phyloP scores from a whole-genome alignment of 2,797 vertebrate species.

The Clarias fuscus region DNA sequence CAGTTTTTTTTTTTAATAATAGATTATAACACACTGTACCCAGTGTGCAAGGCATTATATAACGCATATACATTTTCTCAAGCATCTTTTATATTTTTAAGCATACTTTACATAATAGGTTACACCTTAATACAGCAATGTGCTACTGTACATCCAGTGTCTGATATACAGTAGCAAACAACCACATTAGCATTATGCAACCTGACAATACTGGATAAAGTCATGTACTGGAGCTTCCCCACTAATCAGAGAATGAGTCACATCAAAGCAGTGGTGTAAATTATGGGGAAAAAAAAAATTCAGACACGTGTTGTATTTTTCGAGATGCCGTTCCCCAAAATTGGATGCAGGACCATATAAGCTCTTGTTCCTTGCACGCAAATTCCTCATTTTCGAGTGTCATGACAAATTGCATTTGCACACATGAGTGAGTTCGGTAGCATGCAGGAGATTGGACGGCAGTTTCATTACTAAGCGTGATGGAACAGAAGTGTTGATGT shows the following conservation, averaged over 20 bases:
- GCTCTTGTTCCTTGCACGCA: slow-evolving; percentile 15
- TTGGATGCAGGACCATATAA: neutral
- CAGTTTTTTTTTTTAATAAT: too few species aligned
- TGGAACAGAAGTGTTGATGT: slow-evolving; percentile 40
- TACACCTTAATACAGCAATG: too few species aligned
- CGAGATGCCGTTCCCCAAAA: neutral
- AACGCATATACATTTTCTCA: too few species aligned
- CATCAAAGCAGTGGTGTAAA: neutral
- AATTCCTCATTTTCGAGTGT: slow-evolving; percentile 39
- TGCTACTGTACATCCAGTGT: too few species aligned
- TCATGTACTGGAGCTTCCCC: neutral
- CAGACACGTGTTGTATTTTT: neutral
- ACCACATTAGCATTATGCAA: too few species aligned
- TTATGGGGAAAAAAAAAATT: neutral
- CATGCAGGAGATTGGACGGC: slow-evolving; percentile 38
- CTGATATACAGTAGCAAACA: too few species aligned
- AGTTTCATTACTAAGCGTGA: slow-evolving; percentile 44
- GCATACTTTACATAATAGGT: too few species aligned
- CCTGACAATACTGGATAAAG: too few species aligned
- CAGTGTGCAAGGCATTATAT: too few species aligned
- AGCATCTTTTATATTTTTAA: too few species aligned
- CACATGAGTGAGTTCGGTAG: slow-evolving; percentile 41
- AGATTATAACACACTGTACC: too few species aligned
- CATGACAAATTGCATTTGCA: slow-evolving; percentile 51
- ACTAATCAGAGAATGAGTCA: neutral